Evolutionary conservation across 2,113 vertebrate genomes (phyloP).

Genomic region (Salvelinus sp.): DNA sequence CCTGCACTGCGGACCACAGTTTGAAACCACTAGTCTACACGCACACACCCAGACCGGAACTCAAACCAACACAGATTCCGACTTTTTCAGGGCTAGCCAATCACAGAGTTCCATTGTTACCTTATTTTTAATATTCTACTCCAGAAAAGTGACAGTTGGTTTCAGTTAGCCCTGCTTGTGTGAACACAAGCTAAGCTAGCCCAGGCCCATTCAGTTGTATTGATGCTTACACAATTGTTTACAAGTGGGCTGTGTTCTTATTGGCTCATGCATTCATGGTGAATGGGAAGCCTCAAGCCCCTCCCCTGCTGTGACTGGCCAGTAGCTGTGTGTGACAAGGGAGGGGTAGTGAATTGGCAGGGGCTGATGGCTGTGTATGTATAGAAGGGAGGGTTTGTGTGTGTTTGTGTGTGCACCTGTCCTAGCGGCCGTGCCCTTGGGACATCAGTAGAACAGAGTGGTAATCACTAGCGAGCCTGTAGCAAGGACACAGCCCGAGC

Average conservation of each 20-base stretch:
- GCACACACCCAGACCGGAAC: not conserved
- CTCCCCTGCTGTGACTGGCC: conserved; percentile 29
- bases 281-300: conserved; percentile 29
- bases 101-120: no score
- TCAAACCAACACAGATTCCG: no score
- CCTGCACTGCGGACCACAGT: no score
- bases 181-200: no score
- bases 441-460: conserved; percentile 24
- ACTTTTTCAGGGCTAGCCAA: no score
- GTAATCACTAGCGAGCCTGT: conserved; percentile 60
- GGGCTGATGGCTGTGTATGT: conserved; percentile 14
- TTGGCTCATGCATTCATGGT: conserved; percentile 32
- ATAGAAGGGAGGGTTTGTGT: not conserved
- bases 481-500: conserved; percentile 48
- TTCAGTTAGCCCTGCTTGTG: no score
- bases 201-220: conserved; percentile 20
- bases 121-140: no score
- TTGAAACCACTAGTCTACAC: no score
- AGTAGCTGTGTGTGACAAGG: not conserved
- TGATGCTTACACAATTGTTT: not conserved
- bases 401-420: conserved; percentile 37
- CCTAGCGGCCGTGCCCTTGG: conserved; percentile 44
- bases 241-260: conserved; percentile 18
- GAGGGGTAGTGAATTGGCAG: not conserved
- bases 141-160: no score